Conservation (phyloP, 2,113 vertebrate genomes). For the Hippopotamus amphibius region DNA sequence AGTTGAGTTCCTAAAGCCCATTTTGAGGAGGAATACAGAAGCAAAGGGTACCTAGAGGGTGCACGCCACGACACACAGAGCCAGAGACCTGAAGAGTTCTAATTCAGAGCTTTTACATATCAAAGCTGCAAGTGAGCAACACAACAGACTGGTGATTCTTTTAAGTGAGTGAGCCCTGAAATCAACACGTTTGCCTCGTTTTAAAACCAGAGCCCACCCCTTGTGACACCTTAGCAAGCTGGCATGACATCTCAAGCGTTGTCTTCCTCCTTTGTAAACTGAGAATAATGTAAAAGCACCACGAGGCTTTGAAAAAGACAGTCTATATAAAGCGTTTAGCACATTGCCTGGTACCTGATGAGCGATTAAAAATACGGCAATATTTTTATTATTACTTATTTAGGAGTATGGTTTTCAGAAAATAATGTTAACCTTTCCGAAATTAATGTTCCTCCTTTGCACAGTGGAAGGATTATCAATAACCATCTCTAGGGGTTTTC, state of each 20-base stretch:
- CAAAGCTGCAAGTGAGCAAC: not conserved
- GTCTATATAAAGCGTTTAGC: not conserved
- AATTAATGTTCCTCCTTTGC: not conserved
- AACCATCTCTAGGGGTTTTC: not conserved
- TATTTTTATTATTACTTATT: not conserved
- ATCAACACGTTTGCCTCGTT: not conserved
- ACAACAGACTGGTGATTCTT: not conserved
- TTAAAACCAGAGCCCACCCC: not conserved
- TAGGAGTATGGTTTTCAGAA: not conserved
- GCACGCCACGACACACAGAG: not conserved
- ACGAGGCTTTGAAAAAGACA: not conserved
- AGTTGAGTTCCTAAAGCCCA: not conserved
- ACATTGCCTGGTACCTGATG: too few relatives aligned
- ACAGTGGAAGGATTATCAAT: not conserved
- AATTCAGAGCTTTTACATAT: too few relatives aligned
- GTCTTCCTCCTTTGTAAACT: not conserved
- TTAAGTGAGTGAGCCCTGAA: not conserved
- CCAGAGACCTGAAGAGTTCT: not conserved
- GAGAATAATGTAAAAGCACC: not conserved
- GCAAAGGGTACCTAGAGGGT: not conserved
- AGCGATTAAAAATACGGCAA: not conserved
- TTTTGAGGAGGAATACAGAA: not conserved
- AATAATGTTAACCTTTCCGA: not conserved
- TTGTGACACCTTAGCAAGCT: not conserved
- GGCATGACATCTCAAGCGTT: fast-evolving